phyloP scores from a whole-genome alignment of 2,888 invertebrate genomes.

The Tiliacea citrago region DNA sequence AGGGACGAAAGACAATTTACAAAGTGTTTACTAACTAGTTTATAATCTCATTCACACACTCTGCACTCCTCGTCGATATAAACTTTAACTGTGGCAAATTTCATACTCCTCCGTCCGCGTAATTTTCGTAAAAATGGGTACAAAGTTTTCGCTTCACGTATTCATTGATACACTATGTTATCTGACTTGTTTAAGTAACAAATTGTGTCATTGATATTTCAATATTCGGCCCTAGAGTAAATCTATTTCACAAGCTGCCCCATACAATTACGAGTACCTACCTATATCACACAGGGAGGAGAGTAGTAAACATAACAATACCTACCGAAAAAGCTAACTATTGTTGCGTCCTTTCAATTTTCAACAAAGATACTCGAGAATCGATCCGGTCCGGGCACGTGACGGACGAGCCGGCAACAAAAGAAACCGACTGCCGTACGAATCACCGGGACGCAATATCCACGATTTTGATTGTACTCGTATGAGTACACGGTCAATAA shows the following conservation, averaged over 20 bases:
- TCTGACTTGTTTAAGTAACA: too few relatives aligned
- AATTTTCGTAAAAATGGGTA: too few relatives aligned
- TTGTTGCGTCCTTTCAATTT: slow-evolving; percentile 44
- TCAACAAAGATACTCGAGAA: slow-evolving; percentile 49
- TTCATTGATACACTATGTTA: too few relatives aligned
- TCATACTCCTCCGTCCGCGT: too few relatives aligned
- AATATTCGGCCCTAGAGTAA: neutral
- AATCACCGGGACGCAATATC: slow-evolving; percentile 45
- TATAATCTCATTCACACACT: too few relatives aligned
- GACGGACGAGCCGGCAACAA: slow-evolving; percentile 40
- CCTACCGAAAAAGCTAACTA: slow-evolving; percentile 49
- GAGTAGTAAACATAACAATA: slow-evolving; percentile 36
- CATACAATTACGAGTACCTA: neutral
- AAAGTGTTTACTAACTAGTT: too few relatives aligned
- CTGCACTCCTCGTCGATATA: too few relatives aligned
- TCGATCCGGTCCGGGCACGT: slow-evolving; percentile 50
- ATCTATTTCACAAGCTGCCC: neutral
- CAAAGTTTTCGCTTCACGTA: too few relatives aligned
- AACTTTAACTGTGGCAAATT: too few relatives aligned
- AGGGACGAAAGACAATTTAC: too few relatives aligned
- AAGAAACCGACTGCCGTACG: slow-evolving; percentile 35
- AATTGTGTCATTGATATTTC: neutral
- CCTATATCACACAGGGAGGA: neutral
- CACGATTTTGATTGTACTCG: slow-evolving; percentile 48
- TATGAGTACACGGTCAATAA: slow-evolving; percentile 43